These are phyloP conservation scores for Tiliqua scincoides DNA, from an alignment of 2,113 vertebrate genomes.

Conservation along the genomic window DNA sequence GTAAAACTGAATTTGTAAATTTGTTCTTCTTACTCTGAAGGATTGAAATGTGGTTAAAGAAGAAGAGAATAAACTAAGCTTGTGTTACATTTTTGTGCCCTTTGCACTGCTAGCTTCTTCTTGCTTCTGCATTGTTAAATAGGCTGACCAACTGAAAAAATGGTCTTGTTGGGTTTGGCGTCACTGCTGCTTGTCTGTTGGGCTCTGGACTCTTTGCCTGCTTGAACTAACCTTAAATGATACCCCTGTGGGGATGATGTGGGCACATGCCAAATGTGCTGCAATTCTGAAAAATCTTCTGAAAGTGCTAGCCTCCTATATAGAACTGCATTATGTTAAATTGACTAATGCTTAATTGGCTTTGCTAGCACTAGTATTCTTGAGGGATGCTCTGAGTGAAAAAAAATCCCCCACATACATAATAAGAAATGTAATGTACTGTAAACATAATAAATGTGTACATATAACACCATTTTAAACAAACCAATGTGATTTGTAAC, in stretches of 20 bases:
- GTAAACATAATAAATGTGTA: too few species aligned
- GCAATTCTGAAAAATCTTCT: neutral
- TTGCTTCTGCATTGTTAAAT: neutral
- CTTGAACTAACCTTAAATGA: neutral
- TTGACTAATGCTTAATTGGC: neutral
- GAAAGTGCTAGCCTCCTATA: neutral
- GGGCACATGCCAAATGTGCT: neutral
- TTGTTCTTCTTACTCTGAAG: neutral
- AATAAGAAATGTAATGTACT: neutral
- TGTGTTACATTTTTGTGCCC: neutral
- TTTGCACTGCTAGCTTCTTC: neutral
- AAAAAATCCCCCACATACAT: neutral
- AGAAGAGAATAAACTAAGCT: neutral
- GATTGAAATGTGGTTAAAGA: neutral
- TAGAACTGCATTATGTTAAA: neutral
- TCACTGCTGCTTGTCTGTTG: neutral
- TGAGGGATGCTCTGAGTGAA: neutral
- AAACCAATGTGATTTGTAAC: conserved; percentile 6
- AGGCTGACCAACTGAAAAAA: neutral
- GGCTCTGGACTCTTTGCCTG: neutral
- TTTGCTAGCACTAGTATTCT: neutral
- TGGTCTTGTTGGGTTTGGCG: neutral
- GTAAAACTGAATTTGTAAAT: neutral
- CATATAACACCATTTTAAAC: neutral
- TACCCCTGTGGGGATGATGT: neutral